Conservation (phyloP, 2,888 invertebrate genomes). For the Lacanobia oleracea region DNA sequence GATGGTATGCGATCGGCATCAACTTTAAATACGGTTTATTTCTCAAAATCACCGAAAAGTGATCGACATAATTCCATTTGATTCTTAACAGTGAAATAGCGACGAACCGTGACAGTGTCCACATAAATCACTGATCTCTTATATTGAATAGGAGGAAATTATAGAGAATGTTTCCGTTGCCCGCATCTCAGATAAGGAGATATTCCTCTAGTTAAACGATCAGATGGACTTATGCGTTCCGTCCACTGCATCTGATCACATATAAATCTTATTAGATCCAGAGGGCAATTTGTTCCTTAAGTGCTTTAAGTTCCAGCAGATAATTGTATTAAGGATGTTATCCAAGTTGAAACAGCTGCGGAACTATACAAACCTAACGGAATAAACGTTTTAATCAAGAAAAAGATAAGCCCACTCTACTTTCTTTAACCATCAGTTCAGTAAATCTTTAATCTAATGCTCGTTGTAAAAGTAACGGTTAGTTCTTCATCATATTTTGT, state of each 20-base stretch:
- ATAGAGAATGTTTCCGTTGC: conserved; percentile 84
- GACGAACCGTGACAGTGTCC: conserved; percentile 76
- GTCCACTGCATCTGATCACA: conserved; percentile 62
- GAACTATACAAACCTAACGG: conserved; percentile 8
- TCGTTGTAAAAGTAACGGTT: conserved; percentile 24
- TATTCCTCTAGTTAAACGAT: conserved; percentile 71
- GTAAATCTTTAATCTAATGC: conserved; percentile 41
- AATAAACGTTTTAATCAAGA: conserved; percentile 41
- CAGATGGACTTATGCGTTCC: conserved; percentile 64
- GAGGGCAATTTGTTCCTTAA: conserved; percentile 56
- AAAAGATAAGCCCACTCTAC: conserved; percentile 38
- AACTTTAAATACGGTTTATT: conserved; percentile 49
- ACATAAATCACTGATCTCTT: conserved; percentile 81
- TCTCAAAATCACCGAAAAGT: conserved; percentile 41
- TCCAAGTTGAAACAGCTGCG: conserved; percentile 29
- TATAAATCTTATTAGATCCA: conserved; percentile 64
- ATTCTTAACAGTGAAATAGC: conserved; percentile 69
- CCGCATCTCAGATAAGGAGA: conserved; percentile 83
- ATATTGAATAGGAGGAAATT: conserved; percentile 82
- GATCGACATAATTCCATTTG: conserved; percentile 52
- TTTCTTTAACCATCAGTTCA: conserved; percentile 36
- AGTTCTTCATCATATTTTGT: conserved; percentile 24
- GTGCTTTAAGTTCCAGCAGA: conserved; percentile 46
- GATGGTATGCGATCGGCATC: conserved; percentile 60
- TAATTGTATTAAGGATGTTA: conserved; percentile 50